Base-by-base conservation (phyloP, 2,888 invertebrate genomes). In the Ichneumoninae sp. region DNA sequence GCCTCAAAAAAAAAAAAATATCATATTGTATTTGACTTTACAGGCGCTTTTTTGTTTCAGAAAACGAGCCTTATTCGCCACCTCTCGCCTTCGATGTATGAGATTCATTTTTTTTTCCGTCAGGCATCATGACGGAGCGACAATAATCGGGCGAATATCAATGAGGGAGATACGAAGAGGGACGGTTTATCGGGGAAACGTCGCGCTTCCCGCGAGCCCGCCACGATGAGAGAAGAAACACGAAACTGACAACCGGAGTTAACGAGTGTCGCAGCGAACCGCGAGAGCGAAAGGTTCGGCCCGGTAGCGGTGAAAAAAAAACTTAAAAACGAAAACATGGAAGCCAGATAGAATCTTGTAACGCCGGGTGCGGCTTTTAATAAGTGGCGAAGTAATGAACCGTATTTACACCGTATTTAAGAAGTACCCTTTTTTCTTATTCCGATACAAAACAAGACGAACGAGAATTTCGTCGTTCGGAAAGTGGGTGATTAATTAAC, bases 331-430 rank as follows among this genome's bases (percentile, higher is more conserved):
- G 26, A 30, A 72, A 44, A 22, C 72, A 10, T 16, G 44, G 26
- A 57, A 57, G 50, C 26, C 33, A 57, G 71, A 71, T 54, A 57
- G 71, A 71, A 71, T 54, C 36, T 57, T 57, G 54, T 40, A 40
- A 6, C 57, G 71, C 26, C 57, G 50, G 54, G 16, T 13, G 44
- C 16, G 22, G 22, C 33, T 71, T 71, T 71, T 71, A 36, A 71
- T 71, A 54, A 3, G n/a, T 33, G 54, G 19, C 36, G 54, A 22
- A 36, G 54, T 54, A 71, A 71, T 71, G 54, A 54, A 54, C 33
- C 54, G 47, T 0, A 71, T 44, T 57, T 71, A 71, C 71, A 40
- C 40, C 36, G 40, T 71, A 40, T 71, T 71, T 71, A 71, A 40
- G 16, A 19, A 60, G 26, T 47, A 60, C 44, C 44, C 44, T 54